phyloP scores from a whole-genome alignment of 2,113 vertebrate species.

The Galbula dea region DNA sequence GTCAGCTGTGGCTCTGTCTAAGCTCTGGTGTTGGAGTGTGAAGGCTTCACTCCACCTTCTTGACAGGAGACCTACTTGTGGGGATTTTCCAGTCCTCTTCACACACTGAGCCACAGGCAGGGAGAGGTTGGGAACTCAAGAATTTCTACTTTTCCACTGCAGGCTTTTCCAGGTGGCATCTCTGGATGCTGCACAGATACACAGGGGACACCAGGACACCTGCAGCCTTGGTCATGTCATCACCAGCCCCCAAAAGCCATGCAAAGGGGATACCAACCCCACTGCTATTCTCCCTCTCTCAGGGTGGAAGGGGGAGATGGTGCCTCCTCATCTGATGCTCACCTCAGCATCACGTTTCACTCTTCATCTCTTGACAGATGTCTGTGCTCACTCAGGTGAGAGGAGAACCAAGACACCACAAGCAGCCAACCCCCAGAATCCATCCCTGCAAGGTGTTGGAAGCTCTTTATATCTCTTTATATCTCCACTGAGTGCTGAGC shows the following conservation, averaged over 20 bases:
- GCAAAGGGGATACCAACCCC: not conserved
- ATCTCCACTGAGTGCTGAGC: not conserved
- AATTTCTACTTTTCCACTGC: too few species aligned
- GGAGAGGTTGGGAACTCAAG: not conserved
- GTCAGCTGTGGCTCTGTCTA: not conserved
- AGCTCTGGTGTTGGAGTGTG: rapidly evolving
- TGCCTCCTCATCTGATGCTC: not conserved
- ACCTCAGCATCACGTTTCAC: not conserved
- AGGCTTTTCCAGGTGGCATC: not conserved
- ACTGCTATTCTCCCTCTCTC: not conserved
- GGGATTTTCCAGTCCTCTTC: not conserved
- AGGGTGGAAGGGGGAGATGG: rapidly evolving
- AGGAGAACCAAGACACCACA: not conserved
- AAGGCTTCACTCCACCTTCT: not conserved
- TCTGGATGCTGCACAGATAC: not conserved
- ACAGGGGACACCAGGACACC: not conserved
- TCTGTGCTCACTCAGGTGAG: not conserved
- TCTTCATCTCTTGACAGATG: not conserved
- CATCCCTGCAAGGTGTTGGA: not conserved
- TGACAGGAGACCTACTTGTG: not conserved
- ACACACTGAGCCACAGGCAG: not conserved
- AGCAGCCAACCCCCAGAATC: not conserved
- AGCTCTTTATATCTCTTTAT: not conserved
- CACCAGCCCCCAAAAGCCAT: rapidly evolving
- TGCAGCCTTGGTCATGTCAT: not conserved